A percentile compares a stretch with the other conserved stretches of the same genome.
Evolutionary conservation across 2,797 vertebrate genomes (phyloP).

Genomic region (Prunella strophiata): DNA sequence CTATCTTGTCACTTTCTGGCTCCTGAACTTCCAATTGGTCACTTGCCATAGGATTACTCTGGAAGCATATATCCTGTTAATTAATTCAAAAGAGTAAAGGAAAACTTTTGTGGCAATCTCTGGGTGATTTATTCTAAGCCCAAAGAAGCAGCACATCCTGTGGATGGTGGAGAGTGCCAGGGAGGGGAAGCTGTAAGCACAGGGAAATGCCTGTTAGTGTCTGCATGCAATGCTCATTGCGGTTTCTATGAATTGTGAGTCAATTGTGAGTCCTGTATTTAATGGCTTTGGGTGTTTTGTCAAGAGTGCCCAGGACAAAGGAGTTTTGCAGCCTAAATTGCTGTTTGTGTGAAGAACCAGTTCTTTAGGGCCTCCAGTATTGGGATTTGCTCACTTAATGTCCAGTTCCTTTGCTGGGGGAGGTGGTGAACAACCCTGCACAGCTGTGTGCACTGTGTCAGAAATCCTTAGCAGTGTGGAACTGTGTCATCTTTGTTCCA

Average conservation of each 20-base stretch:
- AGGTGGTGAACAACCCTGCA: background rate
- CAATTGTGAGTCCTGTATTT: background rate
- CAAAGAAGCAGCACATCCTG: background rate
- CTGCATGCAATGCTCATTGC: background rate
- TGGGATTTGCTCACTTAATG: background rate
- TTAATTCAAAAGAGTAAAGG: background rate
- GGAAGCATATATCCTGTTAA: background rate
- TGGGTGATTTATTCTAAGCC: background rate
- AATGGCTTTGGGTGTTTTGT: background rate
- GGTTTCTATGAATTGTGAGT: background rate
- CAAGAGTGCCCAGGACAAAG: background rate
- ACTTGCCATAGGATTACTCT: background rate
- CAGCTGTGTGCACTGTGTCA: accelerated
- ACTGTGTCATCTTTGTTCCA: background rate
- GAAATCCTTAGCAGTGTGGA: background rate
- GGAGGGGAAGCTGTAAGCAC: background rate
- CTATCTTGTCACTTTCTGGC: background rate
- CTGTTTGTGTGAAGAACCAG: background rate
- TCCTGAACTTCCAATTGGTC: background rate
- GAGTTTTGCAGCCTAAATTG: background rate
- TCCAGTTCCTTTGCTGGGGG: background rate
- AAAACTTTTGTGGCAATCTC: background rate
- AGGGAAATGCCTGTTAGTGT: background rate
- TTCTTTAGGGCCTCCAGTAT: background rate
- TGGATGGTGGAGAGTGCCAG: background rate